Evolutionary conservation across 92 coral and sea anemone species (phyloP).

Genomic region (Heliopora coerulea): DNA sequence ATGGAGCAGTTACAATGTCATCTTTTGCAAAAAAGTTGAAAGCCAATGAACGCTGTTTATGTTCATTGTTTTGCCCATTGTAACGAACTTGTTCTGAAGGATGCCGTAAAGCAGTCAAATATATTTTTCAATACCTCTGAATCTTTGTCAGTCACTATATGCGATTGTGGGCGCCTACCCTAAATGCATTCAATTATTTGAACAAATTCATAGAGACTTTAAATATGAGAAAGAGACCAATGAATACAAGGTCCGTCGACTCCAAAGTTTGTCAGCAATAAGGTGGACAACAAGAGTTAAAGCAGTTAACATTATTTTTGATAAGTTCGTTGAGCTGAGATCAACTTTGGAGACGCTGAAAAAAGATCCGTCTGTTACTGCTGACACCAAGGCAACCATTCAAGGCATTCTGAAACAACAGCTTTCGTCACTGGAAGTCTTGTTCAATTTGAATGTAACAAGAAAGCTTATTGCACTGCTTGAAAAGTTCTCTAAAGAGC

Average conservation of each 20-base stretch:
- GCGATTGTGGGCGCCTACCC: constrained; percentile 18
- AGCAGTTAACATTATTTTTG: neutral
- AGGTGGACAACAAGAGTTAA: constrained; percentile 20
- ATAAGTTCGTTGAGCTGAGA: neutral
- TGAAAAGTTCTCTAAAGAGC: constrained; percentile 23
- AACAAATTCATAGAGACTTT: constrained; percentile 15
- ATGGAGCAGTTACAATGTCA: constrained; percentile 26
- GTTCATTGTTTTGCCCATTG: constrained; percentile 33
- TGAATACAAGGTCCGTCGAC: constrained; percentile 8
- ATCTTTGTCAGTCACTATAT: neutral
- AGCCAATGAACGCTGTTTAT: constrained; percentile 13
- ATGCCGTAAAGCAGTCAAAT: constrained; percentile 24
- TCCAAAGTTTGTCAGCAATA: constrained; percentile 26
- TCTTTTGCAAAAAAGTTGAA: constrained; percentile 14
- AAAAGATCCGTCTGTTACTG: constrained; percentile 18
- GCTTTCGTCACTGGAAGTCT: constrained; percentile 13
- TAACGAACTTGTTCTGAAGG: constrained; percentile 26
- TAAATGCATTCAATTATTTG: constrained; percentile 18
- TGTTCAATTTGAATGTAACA: constrained; percentile 18
- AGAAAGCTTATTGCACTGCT: constrained; percentile 32
- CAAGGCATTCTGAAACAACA: constrained; percentile 14
- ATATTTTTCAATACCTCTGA: neutral
- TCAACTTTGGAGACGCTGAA: neutral
- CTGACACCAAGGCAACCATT: constrained; percentile 33
- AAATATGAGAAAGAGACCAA: neutral